Percentiles rank a stretch among this genome's conserved stretches.
Evolutionary conservation across 2,797 vertebrate species (phyloP).

Genomic region (Parauchenoglanis punctatus): DNA sequence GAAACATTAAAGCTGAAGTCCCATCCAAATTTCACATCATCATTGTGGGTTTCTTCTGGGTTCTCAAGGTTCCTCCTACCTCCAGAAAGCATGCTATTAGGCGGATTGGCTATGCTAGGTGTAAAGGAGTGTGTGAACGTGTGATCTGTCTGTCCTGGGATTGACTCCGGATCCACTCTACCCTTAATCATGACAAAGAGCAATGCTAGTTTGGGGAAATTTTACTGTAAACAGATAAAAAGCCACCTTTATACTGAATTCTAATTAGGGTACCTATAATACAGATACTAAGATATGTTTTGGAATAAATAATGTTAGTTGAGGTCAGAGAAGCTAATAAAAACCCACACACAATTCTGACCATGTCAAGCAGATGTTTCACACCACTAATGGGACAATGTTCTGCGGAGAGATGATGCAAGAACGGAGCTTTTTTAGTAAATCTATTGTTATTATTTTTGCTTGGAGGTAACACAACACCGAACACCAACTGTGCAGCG

Average conservation of each 20-base stretch:
- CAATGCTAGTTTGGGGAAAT: neutral
- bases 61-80: neutral
- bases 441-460: slow-evolving; percentile 1
- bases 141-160: neutral
- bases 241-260: neutral
- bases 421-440: neutral
- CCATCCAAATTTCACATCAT: too few relatives aligned
- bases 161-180: neutral
- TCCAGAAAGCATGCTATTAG: neutral
- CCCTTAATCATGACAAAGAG: neutral
- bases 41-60: neutral
- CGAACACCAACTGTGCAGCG: neutral
- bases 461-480: neutral
- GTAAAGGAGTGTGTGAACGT: neutral
- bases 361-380: slow-evolving; percentile 17
- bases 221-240: neutral
- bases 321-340: neutral
- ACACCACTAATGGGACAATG: neutral
- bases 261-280: neutral
- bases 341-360: neutral
- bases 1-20: neutral
- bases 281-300: neutral
- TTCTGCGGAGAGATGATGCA: slow-evolving; percentile 5
- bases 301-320: neutral
- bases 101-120: neutral